Evolutionary conservation across 2,797 vertebrate species (phyloP).

Genomic region (Falco novaeseelandiae): DNA sequence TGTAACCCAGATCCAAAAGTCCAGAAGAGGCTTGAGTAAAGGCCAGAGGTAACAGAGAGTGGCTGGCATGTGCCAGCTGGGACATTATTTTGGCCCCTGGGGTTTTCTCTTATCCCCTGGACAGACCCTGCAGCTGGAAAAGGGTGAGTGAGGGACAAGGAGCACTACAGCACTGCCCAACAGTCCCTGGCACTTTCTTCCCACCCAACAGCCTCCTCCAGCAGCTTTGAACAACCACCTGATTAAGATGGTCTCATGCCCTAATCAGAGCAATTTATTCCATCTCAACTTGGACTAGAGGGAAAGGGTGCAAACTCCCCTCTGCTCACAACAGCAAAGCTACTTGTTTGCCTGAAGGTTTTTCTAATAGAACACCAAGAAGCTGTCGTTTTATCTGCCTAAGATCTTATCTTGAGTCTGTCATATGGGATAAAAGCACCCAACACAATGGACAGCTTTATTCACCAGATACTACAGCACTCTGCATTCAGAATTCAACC

Average conservation of each 20-base stretch:
- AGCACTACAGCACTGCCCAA: neutral
- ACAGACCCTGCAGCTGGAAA: neutral
- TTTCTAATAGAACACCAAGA: neutral
- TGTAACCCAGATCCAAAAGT: neutral
- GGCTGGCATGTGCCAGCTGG: neutral
- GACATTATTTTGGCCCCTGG: neutral
- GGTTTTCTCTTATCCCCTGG: neutral
- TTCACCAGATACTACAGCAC: neutral
- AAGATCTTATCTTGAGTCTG: rapidly evolving
- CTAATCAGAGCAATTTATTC: neutral
- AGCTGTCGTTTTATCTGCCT: neutral
- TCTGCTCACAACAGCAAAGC: neutral
- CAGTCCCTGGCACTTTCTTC: neutral
- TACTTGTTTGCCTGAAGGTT: neutral
- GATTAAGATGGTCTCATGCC: rapidly evolving
- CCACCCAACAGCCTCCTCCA: neutral
- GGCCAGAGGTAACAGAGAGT: neutral
- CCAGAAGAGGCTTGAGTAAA: neutral
- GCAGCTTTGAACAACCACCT: neutral
- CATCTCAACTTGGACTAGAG: neutral
- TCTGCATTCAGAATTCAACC: neutral
- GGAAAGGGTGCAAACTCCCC: neutral
- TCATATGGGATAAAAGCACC: neutral
- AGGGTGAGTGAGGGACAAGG: neutral
- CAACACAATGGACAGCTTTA: neutral